Base-by-base conservation (phyloP, 2,888 invertebrate genomes). In the Hypsopygia costalis region DNA sequence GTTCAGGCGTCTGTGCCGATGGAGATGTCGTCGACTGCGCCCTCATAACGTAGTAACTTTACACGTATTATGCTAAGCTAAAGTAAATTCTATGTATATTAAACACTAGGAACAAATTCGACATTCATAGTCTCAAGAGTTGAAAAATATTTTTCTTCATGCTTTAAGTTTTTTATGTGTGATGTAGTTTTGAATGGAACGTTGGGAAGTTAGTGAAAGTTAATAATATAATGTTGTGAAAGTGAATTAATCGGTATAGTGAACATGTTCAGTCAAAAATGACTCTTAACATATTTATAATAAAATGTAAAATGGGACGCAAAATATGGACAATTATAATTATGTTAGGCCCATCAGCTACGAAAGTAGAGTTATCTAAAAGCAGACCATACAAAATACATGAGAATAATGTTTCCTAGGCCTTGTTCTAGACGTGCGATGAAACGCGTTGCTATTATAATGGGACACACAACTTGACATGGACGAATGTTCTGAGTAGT, bases 81-180 rank as follows among this genome's bases (percentile, higher is more conserved):
- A 72, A 73, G 58, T 74, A 65, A 70, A 70, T 66, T 16, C 51
- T 75, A 67, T 76, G 65, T 79, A 71, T 60, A 73, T 70, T 75
- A 73, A 63, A 60, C 68, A 50, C 67, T 85, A 87, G 82, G 83
- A 88, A 83, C 87, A 86, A 87, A 86, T 81, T 83, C 68, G 70
- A 70, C 76, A 72, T 74, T 66, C 57, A 66, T 77, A 80, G 79
- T 78, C 72, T 78, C 78, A 73, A 79, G 67, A 69, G 73, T 76
- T 73, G 61, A 58, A 71, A 31, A 68, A 69, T 69, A 66, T 63
- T 73, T 78, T 75, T 74, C 73, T 81, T 82, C 77, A 77, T 80
- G 87, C 86, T 87, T 86, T 86, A 85, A 85, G 77, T 81, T 85
- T 75, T 37, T 61, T 74, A 71, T 54, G 62, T 61, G 64, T 67